phyloP scores from a whole-genome alignment of 2,113 vertebrate species.

The Apus apus region DNA sequence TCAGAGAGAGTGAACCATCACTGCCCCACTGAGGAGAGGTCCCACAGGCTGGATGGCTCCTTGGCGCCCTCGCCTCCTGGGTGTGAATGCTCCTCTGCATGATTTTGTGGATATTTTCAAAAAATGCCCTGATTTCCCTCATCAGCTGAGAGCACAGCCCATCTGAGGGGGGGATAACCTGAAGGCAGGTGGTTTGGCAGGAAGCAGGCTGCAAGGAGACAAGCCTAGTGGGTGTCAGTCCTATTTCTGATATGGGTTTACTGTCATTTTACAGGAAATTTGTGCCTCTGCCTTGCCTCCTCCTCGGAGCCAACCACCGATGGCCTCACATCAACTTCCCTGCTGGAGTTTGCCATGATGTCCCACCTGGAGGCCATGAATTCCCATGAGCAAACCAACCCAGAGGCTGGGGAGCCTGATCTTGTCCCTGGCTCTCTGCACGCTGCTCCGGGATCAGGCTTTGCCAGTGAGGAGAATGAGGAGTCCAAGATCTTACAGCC shows the following conservation, averaged over 20 bases:
- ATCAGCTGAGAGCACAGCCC: background rate
- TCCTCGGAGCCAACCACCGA: constrained; percentile 60
- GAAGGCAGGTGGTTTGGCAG: background rate
- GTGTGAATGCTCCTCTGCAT: background rate
- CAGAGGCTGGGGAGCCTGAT: constrained; percentile 16
- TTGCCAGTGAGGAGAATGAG: constrained; percentile 86
- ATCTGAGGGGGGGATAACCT: background rate
- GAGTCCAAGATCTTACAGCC: constrained; percentile 81
- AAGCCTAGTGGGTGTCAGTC: background rate
- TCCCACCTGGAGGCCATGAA: constrained; percentile 70
- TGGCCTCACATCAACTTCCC: constrained; percentile 81
- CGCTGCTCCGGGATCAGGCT: constrained; percentile 86
- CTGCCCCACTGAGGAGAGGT: background rate
- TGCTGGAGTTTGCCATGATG: constrained; percentile 69
- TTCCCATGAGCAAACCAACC: constrained; percentile 49
- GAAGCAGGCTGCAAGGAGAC: background rate
- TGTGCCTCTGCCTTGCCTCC: constrained; percentile 54
- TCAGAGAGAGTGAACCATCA: background rate
- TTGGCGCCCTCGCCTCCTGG: background rate
- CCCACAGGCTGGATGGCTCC: background rate
- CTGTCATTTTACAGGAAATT: constrained; percentile 62
- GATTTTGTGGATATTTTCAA: background rate
- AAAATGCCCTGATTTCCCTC: background rate
- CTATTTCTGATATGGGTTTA: background rate
- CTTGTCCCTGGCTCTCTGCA: constrained; percentile 56